Percentiles rank a stretch among this genome's conserved stretches.
Evolutionary conservation across 2,888 invertebrate genomes (phyloP).

Genomic region (Pyrrhosoma nymphula): DNA sequence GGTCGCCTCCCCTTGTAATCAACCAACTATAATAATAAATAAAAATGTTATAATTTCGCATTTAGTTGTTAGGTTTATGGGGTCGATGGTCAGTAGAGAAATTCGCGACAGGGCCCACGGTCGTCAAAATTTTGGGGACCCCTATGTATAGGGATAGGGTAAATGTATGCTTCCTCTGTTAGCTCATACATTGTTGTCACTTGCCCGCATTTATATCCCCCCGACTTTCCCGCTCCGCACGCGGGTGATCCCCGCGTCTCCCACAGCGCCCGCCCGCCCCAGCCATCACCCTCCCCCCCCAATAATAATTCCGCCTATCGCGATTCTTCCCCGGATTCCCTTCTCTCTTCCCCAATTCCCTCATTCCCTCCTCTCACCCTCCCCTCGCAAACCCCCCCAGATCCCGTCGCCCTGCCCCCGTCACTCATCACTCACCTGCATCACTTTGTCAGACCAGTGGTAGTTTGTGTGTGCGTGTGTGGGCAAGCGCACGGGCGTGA

Average conservation of each 20-base stretch:
- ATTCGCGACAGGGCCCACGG: no score
- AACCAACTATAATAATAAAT: no score
- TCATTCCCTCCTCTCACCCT: background rate
- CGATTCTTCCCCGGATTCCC: background rate
- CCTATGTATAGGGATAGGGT: background rate
- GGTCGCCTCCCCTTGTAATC: no score
- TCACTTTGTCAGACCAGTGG: background rate
- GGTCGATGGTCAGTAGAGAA: no score
- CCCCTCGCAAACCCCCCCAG: background rate
- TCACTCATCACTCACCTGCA: slow-evolving; percentile 63
- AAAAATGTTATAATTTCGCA: no score
- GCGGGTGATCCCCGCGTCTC: background rate
- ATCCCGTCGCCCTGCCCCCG: background rate
- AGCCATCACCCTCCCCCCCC: background rate
- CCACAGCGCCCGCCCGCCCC: background rate
- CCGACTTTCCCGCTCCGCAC: background rate
- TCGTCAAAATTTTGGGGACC: background rate
- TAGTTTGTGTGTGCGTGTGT: no score
- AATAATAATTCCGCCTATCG: slow-evolving; percentile 16
- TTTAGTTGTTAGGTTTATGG: background rate
- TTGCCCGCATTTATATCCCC: background rate
- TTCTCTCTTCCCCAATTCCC: background rate
- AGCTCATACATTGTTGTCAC: background rate
- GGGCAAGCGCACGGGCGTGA: slow-evolving; percentile 41
- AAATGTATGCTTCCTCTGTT: background rate